Conservation (phyloP, 1,140 invertebrate species). For the Daktulosphaira vitifoliae region DNA sequence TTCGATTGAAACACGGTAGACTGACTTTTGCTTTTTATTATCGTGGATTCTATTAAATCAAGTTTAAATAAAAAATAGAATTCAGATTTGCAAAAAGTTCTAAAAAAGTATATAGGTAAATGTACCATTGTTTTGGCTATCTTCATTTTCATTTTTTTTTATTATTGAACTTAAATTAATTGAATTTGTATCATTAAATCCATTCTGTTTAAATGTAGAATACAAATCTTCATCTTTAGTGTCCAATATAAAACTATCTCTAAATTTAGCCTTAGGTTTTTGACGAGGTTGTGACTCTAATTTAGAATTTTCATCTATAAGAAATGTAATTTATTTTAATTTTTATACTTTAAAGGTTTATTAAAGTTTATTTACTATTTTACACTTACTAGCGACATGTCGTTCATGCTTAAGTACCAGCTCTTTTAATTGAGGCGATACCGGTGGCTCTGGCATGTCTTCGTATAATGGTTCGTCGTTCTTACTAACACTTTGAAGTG, state of each 20-base stretch:
- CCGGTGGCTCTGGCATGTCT: conserved; percentile 39
- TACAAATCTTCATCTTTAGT: conserved; percentile 34
- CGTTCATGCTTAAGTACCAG: conserved; percentile 41
- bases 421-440: conserved; percentile 39
- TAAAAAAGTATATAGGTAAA: neutral
- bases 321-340: neutral
- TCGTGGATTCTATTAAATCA: conserved; percentile 15
- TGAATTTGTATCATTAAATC: neutral
- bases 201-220: conserved; percentile 11
- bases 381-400: conserved; percentile 38
- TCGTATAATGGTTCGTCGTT: conserved; percentile 14
- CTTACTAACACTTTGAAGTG: conserved; percentile 36
- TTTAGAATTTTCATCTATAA: conserved; percentile 33
- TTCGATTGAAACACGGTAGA: conserved; percentile 38
- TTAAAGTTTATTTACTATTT: neutral
- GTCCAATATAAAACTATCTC: conserved; percentile 40
- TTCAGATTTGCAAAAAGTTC: too few species aligned
- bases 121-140: conserved; percentile 1
- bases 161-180: conserved; percentile 37
- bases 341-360: too few species aligned
- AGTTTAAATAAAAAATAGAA: too few species aligned
- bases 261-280: conserved; percentile 41
- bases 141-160: conserved; percentile 38
- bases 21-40: conserved; percentile 24
- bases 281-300: conserved; percentile 36